A percentile compares a stretch with the other conserved stretches of the same genome.
These are phyloP conservation scores for Octonoba sinensis DNA, from an alignment of 2,888 invertebrate genomes.

Conservation along the genomic window DNA sequence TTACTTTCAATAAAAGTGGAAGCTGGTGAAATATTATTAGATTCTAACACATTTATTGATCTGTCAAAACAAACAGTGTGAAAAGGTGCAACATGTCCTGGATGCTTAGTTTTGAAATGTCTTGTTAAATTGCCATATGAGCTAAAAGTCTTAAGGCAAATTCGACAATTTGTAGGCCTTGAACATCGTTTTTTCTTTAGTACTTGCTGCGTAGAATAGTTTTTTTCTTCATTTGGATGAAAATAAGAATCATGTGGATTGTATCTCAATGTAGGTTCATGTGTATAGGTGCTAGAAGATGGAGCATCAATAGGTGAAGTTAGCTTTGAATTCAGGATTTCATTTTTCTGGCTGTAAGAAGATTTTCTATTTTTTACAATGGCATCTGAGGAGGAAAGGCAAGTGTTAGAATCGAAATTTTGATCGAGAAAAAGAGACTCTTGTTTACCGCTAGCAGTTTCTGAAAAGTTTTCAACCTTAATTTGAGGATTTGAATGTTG, in stretches of 20 bases:
- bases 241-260: too few species aligned
- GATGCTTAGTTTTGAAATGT: not conserved
- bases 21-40: too few species aligned
- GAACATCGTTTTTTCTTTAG: not conserved
- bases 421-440: constrained; percentile 18
- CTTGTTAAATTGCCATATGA: not conserved
- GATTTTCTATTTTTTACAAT: constrained; percentile 1
- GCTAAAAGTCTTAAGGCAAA: not conserved
- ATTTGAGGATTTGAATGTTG: not conserved
- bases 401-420: constrained; percentile 33
- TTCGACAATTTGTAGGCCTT: not conserved
- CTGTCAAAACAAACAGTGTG: too few species aligned
- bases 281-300: too few species aligned
- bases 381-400: constrained; percentile 39
- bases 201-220: too few species aligned
- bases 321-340: too few species aligned
- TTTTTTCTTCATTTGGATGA: too few species aligned
- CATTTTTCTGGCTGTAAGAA: too few species aligned
- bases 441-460: not conserved
- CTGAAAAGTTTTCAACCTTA: constrained; percentile 5
- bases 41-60: too few species aligned
- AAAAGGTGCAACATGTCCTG: not conserved
- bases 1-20: too few species aligned
- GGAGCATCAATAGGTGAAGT: too few species aligned
- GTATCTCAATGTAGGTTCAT: too few species aligned